Evolutionary conservation across 2,797 vertebrate genomes (phyloP).

Genomic region (Pipistrellus nathusii): DNA sequence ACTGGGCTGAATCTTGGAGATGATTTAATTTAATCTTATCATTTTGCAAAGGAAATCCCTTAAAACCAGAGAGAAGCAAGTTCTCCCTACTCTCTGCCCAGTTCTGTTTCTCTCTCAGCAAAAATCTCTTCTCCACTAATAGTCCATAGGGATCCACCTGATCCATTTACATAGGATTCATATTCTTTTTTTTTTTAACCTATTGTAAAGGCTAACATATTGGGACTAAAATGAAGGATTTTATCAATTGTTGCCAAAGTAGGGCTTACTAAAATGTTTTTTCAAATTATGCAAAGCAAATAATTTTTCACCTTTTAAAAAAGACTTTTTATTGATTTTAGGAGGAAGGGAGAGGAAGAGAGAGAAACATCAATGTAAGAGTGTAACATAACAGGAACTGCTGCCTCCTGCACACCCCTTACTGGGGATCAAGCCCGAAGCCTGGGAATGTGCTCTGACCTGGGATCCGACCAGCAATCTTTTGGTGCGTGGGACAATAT

Average conservation of each 20-base stretch:
- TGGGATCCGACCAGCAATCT: too few species aligned
- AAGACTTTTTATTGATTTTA: background rate
- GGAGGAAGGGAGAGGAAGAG: background rate
- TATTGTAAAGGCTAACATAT: background rate
- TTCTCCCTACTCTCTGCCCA: background rate
- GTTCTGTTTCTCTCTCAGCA: background rate
- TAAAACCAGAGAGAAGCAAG: background rate
- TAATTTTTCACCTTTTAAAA: background rate
- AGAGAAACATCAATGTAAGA: background rate
- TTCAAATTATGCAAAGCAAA: background rate
- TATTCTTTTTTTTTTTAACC: background rate
- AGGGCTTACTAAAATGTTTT: background rate
- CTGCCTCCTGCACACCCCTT: background rate
- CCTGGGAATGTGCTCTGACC: too few species aligned
- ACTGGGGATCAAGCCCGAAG: background rate
- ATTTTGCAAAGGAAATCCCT: slow-evolving; percentile 29
- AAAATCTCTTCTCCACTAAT: background rate
- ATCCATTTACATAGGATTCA: background rate
- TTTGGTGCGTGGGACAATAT: background rate
- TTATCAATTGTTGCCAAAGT: background rate
- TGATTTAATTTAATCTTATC: slow-evolving; percentile 10
- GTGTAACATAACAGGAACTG: background rate
- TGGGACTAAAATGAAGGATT: background rate
- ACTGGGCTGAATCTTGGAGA: background rate
- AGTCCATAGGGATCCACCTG: background rate